phyloP scores from a whole-genome alignment of 2,888 invertebrate genomes.

The Temnothorax rugatulus region DNA sequence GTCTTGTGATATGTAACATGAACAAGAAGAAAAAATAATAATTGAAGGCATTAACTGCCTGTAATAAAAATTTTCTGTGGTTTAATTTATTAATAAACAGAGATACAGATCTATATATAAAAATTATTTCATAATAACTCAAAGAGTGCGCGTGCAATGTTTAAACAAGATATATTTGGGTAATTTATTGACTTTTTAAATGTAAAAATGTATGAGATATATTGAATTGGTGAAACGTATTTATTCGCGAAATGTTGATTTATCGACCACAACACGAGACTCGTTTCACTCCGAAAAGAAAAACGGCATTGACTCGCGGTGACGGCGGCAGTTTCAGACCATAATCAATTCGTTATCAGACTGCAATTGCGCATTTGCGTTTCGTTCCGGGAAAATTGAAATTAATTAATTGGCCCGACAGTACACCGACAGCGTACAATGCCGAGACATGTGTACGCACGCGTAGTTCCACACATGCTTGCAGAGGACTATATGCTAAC shows the following conservation, averaged over 20 bases:
- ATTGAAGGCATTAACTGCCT: background rate
- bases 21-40: background rate
- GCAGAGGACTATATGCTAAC: slow-evolving; percentile 75
- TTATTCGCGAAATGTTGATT: slow-evolving; percentile 41
- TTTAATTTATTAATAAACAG: background rate
- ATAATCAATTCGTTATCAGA: slow-evolving; percentile 81
- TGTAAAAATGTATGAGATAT: background rate
- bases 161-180: background rate
- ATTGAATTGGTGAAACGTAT: slow-evolving; percentile 3
- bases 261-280: slow-evolving; percentile 39
- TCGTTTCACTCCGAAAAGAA: slow-evolving; percentile 49
- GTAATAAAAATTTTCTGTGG: background rate
- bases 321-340: slow-evolving; percentile 69
- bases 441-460: slow-evolving; percentile 49
- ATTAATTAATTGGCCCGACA: slow-evolving; percentile 81
- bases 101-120: background rate
- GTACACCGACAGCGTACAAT: slow-evolving; percentile 58
- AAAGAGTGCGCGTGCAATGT: background rate
- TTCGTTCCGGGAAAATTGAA: slow-evolving; percentile 81
- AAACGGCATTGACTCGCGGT: slow-evolving; percentile 59
- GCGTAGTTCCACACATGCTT: slow-evolving; percentile 60
- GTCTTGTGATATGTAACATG: slow-evolving; percentile 8
- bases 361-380: slow-evolving; percentile 79
- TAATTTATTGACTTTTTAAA: slow-evolving; percentile 1
- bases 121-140: background rate